These are phyloP conservation scores for Brachymystax lenok DNA, from an alignment of 2,797 vertebrate species.

Conservation along the genomic window DNA sequence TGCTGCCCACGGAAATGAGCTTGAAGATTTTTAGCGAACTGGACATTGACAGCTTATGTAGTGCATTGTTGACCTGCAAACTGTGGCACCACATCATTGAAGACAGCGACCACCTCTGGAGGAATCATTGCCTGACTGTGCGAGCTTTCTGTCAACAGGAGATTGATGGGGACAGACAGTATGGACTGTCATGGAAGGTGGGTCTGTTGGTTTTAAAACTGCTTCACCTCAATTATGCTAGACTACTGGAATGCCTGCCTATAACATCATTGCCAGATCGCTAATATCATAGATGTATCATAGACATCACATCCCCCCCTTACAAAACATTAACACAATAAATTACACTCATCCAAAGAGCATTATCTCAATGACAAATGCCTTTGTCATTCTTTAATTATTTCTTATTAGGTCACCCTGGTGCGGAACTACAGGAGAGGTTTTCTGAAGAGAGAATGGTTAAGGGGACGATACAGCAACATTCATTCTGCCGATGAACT, in stretches of 20 bases:
- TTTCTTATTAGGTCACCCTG: slow-evolving; percentile 76
- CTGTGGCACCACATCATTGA: slow-evolving; percentile 80
- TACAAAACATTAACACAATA: too few species aligned
- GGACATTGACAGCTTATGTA: slow-evolving; percentile 81
- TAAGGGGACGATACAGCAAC: slow-evolving; percentile 85
- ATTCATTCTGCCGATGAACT: slow-evolving; percentile 76
- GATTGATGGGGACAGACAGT: slow-evolving; percentile 76
- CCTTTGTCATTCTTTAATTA: background rate
- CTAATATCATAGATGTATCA: too few species aligned
- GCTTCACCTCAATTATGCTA: background rate
- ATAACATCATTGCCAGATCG: too few species aligned
- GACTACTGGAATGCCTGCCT: background rate
- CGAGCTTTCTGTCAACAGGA: slow-evolving; percentile 78
- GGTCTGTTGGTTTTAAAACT: slow-evolving; percentile 17
- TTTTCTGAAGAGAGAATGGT: slow-evolving; percentile 84
- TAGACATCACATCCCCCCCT: too few species aligned
- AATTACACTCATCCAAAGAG: too few species aligned
- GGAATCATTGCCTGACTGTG: slow-evolving; percentile 76
- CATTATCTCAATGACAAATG: background rate
- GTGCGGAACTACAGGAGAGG: slow-evolving; percentile 85
- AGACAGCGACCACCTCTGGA: slow-evolving; percentile 79
- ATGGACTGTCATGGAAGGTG: slow-evolving; percentile 88
- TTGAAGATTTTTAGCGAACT: slow-evolving; percentile 80
- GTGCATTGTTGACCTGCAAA: slow-evolving; percentile 77
- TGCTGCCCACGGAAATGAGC: slow-evolving; percentile 81